Conservation (phyloP, 2,797 vertebrate species). For the Sphenodon punctatus region DNA sequence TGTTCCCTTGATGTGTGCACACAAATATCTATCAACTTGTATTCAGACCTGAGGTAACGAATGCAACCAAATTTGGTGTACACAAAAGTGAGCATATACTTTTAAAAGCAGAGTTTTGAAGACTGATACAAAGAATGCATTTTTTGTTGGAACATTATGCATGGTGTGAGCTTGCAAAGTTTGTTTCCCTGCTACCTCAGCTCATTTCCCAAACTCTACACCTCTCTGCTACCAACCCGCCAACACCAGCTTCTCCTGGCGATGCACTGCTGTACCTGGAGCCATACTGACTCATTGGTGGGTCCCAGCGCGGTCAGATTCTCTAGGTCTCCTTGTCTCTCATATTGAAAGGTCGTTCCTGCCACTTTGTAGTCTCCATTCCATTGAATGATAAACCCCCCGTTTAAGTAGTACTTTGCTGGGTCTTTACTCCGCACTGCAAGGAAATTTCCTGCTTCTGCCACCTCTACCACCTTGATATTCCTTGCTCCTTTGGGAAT, state of each 20-base stretch:
- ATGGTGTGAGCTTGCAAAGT: fast-evolving
- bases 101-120: not conserved
- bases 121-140: not conserved
- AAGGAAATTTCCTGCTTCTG: constrained; percentile 94
- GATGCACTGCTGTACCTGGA: constrained; percentile 82
- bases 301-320: constrained; percentile 93
- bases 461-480: constrained; percentile 89
- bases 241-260: not conserved
- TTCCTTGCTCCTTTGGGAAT: constrained; percentile 94
- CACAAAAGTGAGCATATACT: not conserved
- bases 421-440: constrained; percentile 84
- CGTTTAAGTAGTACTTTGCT: constrained; percentile 92
- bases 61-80: fast-evolving
- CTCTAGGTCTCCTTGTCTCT: constrained; percentile 91
- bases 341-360: constrained; percentile 89
- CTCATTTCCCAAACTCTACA: not conserved
- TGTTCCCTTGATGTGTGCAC: not conserved
- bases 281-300: constrained; percentile 88
- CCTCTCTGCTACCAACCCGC: not conserved
- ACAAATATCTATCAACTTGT: not conserved
- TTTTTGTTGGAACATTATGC: not conserved
- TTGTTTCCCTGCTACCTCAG: not conserved
- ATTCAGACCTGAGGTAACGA: fast-evolving
- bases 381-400: constrained; percentile 97
- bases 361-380: constrained; percentile 93